phyloP scores from a whole-genome alignment of 2,888 invertebrate species.

The Palloptera scutellata region DNA sequence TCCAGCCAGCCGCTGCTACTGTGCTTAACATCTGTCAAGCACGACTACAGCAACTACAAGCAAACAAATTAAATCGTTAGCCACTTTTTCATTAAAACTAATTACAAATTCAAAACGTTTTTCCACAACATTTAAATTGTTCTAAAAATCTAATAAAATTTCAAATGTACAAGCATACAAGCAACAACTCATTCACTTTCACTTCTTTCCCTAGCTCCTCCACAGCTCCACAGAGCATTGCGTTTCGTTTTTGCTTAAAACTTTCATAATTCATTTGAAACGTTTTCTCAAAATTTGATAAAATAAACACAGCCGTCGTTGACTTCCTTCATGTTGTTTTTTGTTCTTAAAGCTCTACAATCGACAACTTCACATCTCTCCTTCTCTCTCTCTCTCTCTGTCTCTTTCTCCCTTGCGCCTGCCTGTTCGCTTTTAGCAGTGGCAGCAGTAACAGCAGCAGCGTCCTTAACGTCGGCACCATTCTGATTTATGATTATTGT shows the following conservation, averaged over 20 bases:
- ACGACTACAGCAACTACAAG: constrained; percentile 28
- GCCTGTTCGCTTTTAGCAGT: not conserved
- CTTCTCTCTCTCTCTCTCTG: not conserved
- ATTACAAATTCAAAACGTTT: constrained; percentile 55
- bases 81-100: constrained; percentile 43
- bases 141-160: constrained; percentile 10
- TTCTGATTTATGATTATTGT: constrained; percentile 60
- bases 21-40: not conserved
- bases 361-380: not conserved
- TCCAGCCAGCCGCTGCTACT: not conserved
- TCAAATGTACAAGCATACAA: not conserved
- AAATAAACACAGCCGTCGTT: not conserved
- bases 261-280: constrained; percentile 4
- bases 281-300: not conserved
- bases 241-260: not conserved
- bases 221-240: not conserved
- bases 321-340: not conserved
- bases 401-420: not conserved
- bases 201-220: not conserved
- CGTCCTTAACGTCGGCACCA: constrained; percentile 21
- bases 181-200: not conserved
- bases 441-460: not conserved
- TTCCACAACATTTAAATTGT: constrained; percentile 49
- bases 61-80: constrained; percentile 50
- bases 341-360: not conserved